Evolutionary conservation across 2,113 vertebrate species (phyloP), one percentile per base, ranked within the genome.

Genomic region (Pitta sordida): DNA sequence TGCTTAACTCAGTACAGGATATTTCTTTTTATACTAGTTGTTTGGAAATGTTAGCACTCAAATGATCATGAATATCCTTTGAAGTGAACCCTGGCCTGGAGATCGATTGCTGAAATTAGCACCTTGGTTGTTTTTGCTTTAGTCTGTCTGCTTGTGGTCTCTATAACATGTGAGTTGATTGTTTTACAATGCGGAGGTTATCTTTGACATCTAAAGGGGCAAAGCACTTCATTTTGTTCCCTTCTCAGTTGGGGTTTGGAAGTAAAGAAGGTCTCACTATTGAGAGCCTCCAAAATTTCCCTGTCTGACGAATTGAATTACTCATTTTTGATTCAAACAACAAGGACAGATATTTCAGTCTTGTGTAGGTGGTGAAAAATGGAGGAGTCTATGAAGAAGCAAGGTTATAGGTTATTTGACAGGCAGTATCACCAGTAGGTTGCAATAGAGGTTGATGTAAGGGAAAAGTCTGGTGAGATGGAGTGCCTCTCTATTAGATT

Each of bases 21-120:
- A 96, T 97, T 95, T 91, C 63, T 90, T 89, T 93, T 96, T 91
- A 93, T 78, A 86, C 90, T 96, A 90, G 93, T 83, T 75, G 64
- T 91, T 97, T 95, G 21, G 81, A 96, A 97, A 96, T 91, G 94
- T 96, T 97, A 97, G 93, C 95, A 97, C 94, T 95, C 71, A 94
- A 87, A 90, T 92, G 90, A 95, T 83, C 90, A 92, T 0, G 13
- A 49, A 11, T 44, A 12, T 68, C 69, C 95, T 96, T 97, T 97
- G 96, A 97, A 98, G 95, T 95, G 86, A 92, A 80, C 34, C 29
- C 78, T 78, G 83, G 49, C 65, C 55, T 71, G 91, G 82, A 97
- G 97, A 97, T 97, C 75, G 78, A 90, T 96, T 77, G 91, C 85
- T 94, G 93, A 95, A 96, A 96, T 97, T 96, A 90, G 32, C 95